A percentile compares a stretch with the other conserved stretches of the same genome.
These are phyloP conservation scores for Stenodema calcarata DNA, from an alignment of 2,888 invertebrate species.

Conservation along the genomic window DNA sequence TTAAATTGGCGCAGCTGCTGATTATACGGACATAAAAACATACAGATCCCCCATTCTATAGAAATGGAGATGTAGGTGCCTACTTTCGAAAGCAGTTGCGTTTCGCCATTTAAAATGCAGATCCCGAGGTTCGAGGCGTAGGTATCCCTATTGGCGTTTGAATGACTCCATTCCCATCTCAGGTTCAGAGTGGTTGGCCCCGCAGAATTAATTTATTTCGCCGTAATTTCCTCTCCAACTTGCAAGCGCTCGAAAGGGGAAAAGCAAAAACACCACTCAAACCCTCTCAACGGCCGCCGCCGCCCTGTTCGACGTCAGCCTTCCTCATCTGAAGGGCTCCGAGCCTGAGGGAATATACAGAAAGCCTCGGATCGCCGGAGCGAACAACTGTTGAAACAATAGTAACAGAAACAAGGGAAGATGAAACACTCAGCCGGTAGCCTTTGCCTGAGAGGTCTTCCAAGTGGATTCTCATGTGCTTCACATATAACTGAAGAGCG, in stretches of 20 bases:
- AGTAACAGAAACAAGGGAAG: background rate
- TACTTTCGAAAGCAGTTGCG: no score
- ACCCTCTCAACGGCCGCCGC: no score
- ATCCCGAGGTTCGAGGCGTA: no score
- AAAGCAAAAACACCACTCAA: background rate
- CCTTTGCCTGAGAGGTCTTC: background rate
- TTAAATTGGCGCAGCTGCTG: no score
- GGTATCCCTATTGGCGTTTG: background rate
- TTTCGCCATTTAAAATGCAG: no score
- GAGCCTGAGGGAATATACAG: background rate
- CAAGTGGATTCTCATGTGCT: background rate
- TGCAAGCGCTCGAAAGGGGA: background rate
- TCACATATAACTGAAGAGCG: no score
- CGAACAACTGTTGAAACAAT: background rate
- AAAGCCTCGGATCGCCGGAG: background rate
- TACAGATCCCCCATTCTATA: no score
- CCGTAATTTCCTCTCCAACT: background rate
- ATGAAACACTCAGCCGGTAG: no score
- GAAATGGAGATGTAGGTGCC: no score
- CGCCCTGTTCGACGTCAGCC: background rate
- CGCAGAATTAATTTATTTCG: background rate
- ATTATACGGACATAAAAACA: no score
- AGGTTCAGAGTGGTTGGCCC: background rate
- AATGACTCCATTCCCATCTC: background rate
- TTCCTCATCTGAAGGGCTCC: background rate